Conservation (phyloP, 2,888 invertebrate genomes). For the Coenonympha glycerion region DNA sequence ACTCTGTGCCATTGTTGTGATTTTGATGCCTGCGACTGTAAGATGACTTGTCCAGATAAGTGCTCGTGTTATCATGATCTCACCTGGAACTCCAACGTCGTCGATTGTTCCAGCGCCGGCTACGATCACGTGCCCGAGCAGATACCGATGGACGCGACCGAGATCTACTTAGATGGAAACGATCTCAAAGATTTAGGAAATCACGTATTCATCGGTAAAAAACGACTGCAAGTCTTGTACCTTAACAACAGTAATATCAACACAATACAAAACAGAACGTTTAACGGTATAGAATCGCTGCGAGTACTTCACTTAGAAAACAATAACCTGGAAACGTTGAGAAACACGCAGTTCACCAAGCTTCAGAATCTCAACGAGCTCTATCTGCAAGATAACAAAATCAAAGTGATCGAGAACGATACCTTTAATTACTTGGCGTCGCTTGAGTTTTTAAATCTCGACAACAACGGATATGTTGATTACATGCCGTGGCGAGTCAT, state of each 20-base stretch:
- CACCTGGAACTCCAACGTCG: conserved; percentile 89
- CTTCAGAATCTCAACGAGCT: conserved; percentile 83
- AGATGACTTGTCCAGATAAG: conserved; percentile 91
- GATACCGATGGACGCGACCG: conserved; percentile 93
- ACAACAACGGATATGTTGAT: conserved; percentile 85
- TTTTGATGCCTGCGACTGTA: conserved; percentile 93
- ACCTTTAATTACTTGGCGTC: conserved; percentile 85
- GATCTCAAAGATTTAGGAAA: conserved; percentile 85
- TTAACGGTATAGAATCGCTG: conserved; percentile 85
- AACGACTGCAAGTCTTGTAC: conserved; percentile 84
- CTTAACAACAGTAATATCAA: conserved; percentile 86
- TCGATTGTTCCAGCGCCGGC: conserved; percentile 86
- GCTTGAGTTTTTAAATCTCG: conserved; percentile 82
- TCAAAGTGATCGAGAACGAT: conserved; percentile 82
- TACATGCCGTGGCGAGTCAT: conserved; percentile 84
- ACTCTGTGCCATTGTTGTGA: conserved; percentile 92
- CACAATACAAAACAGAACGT: conserved; percentile 86
- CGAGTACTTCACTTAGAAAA: conserved; percentile 85
- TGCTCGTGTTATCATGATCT: conserved; percentile 92
- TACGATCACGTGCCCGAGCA: conserved; percentile 84
- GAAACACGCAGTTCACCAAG: conserved; percentile 87
- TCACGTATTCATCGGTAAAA: conserved; percentile 91
- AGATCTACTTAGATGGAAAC: conserved; percentile 90
- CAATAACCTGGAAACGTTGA: conserved; percentile 81
- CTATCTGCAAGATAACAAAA: conserved; percentile 85